Conservation (phyloP, 2,797 vertebrate genomes). For the Aulostomus chinensis region DNA sequence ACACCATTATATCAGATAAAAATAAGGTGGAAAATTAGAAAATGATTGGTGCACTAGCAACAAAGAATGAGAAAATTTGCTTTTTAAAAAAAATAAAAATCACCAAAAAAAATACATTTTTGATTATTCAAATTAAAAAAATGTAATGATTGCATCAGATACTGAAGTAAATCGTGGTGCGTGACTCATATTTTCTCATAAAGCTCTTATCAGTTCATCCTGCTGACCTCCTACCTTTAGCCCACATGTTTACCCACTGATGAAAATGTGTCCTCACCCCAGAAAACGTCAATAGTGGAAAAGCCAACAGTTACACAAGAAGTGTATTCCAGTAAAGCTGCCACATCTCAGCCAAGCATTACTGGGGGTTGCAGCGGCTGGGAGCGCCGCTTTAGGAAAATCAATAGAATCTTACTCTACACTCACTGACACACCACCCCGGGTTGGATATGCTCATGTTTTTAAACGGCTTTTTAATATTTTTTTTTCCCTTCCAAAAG, state of each 20-base stretch:
- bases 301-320: conserved; percentile 64
- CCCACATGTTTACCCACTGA: conserved; percentile 46
- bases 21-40: no score
- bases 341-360: conserved; percentile 40
- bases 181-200: conserved; percentile 4
- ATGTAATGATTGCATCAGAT: no score
- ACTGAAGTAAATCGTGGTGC: no score
- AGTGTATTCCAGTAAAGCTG: conserved; percentile 61
- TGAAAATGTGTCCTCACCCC: conserved; percentile 25
- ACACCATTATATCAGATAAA: no score
- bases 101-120: no score
- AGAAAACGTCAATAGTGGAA: conserved; percentile 58
- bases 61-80: no score
- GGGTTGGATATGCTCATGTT: conserved; percentile 9
- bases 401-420: conserved; percentile 40
- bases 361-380: conserved; percentile 24
- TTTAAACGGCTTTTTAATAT: conserved; percentile 3
- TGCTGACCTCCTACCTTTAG: conserved; percentile 49
- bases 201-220: conserved; percentile 36
- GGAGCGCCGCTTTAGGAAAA: conserved; percentile 22
- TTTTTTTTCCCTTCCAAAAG: background rate
- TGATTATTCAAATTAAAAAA: no score
- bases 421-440: background rate
- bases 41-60: no score
- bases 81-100: no score